Evolutionary conservation across 1,140 invertebrate species (phyloP).

Genomic region (Conopomorpha cramerella): DNA sequence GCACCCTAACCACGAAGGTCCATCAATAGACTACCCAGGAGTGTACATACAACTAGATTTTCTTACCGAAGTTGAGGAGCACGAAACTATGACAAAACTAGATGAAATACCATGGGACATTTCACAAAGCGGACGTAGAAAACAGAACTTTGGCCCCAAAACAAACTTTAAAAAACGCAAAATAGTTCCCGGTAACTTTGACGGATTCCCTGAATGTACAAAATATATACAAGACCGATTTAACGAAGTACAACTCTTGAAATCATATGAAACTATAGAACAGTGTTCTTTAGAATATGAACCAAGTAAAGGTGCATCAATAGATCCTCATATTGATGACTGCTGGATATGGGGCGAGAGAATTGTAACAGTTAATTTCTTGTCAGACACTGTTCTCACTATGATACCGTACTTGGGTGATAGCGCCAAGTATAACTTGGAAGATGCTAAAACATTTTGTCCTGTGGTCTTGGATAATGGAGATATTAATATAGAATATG

Average conservation of each 20-base stretch:
- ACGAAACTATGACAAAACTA: conserved; percentile 68
- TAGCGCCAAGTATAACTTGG: conserved; percentile 72
- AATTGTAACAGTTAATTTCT: conserved; percentile 90
- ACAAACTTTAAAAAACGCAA: conserved; percentile 97
- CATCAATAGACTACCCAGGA: conserved; percentile 68
- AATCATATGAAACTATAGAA: conserved; percentile 88
- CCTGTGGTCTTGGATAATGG: conserved; percentile 26
- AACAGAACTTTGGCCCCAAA: conserved; percentile 98
- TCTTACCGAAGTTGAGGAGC: conserved; percentile 74
- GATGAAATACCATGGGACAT: conserved; percentile 85
- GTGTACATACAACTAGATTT: conserved; percentile 79
- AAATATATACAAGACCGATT: conserved; percentile 85
- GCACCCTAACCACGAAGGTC: conserved; percentile 70
- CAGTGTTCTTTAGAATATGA: conserved; percentile 96
- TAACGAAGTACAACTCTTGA: conserved; percentile 63
- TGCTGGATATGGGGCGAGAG: conserved; percentile 99
- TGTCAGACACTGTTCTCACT: conserved; percentile 83
- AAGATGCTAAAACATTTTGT: conserved; percentile 49
- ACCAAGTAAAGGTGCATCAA: conserved; percentile 83
- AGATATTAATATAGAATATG: no score
- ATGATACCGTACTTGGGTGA: conserved; percentile 67
- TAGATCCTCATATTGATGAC: conserved; percentile 98
- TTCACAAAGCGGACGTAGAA: conserved; percentile 94
- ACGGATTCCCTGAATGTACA: conserved; percentile 85
- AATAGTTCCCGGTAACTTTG: conserved; percentile 77